A percentile compares a stretch with the other conserved stretches of the same genome.
Conservation (phyloP, 2,113 vertebrate species). For the Elephas maximus region DNA sequence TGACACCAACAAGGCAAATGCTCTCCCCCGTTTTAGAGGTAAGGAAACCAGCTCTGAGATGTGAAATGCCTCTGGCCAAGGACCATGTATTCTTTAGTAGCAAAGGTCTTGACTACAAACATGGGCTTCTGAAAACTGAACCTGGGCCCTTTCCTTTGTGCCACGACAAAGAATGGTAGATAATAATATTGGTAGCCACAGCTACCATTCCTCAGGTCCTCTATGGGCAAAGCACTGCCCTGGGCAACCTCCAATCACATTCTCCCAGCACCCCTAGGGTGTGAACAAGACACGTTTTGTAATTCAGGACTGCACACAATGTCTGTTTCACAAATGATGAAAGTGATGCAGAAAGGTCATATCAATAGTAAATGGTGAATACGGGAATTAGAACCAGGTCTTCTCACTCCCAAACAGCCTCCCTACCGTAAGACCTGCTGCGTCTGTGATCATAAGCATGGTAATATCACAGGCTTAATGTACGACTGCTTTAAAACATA, state of each 20-base stretch:
- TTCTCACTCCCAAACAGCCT: background rate
- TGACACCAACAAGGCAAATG: background rate
- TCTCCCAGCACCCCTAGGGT: background rate
- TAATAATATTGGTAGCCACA: background rate
- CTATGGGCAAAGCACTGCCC: background rate
- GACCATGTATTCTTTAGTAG: background rate
- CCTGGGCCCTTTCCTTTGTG: too few species aligned
- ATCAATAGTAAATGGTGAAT: background rate
- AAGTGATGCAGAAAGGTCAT: background rate
- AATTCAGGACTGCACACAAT: background rate
- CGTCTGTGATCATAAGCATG: background rate
- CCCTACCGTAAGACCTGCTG: background rate
- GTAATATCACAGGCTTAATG: background rate
- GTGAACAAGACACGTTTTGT: background rate
- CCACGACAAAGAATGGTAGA: background rate
- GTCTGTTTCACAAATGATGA: background rate
- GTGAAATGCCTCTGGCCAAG: background rate
- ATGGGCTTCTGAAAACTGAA: background rate
- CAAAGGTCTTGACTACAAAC: background rate
- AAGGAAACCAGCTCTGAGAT: conserved; percentile 20
- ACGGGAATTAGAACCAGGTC: background rate
- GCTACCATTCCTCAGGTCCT: background rate
- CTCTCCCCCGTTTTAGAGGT: background rate
- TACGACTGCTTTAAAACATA: background rate
- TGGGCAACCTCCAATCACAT: background rate